Base-by-base conservation (phyloP, 2,888 invertebrate genomes). In the Incurvaria masculella region DNA sequence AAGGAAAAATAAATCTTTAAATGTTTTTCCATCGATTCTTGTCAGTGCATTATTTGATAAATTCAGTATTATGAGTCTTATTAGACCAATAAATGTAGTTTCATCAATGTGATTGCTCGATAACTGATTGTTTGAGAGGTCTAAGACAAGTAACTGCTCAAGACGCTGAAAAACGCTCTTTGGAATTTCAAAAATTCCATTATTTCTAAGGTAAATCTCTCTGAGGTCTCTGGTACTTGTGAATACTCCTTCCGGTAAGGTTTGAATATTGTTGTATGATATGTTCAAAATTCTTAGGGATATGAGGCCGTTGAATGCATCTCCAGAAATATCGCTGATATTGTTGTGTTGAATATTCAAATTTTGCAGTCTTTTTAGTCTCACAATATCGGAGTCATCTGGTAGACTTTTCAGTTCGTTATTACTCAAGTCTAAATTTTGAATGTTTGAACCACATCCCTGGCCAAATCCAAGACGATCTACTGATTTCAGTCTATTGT, bases 41-140 rank as follows among this genome's bases (percentile, higher is more conserved):
- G 90, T 91, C 33, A 95, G 69, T n/a, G 87, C 85, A 63, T 95
- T 95, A 65, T 90, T 89, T 2, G 92, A 89, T 54, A 94, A 73
- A 70, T 94, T 92, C 57, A 94, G 78, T 44, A 94, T 86, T 59
- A 94, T 91, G 57, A 92, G 79, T 14, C 93, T 83, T 57, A 94
- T 89, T 53, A 94, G 79, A 52, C 93, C 93, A 54, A 88, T 82
- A 66, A 94, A 94, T 19, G 92, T 92, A 46, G 87, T 88, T 49
- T 91, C 89, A 63, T 91, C 91, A 53, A 94, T 84, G 63, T 89
- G 90, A 61, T 88, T 88, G 62, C 91, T 91, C 48, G 89, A 88
- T 55, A 95, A 80, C 63, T 90, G 90, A 72, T 94, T 94, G 57
- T 86, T 87, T 39, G 90, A 90, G 58, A 94, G 71, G 68, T 94